Evolutionary conservation across 2,797 vertebrate genomes (phyloP), one percentile per base, ranked within the genome.

Genomic region (Characodon lateralis): DNA sequence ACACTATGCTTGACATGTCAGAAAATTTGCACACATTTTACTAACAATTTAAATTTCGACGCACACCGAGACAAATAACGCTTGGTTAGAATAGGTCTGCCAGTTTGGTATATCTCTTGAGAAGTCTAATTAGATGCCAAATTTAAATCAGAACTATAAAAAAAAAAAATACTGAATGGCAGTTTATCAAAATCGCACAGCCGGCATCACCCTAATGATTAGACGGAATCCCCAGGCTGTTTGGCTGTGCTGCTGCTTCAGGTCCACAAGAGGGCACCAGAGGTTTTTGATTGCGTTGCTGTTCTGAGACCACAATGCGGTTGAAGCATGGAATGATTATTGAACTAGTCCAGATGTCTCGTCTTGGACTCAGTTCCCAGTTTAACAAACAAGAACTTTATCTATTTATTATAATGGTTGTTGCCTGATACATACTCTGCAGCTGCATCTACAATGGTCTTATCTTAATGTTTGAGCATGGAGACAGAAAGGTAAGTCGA

Each of bases 231-330:
- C 69, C 69, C 20, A 6, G 35, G 16, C 65, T 50, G 31, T 63
- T 69, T 0, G 76, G 77, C 10, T 88, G 90, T 53, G 85, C 61
- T 88, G 58, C 75, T 74, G 39, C 31, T 28, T 76, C 14, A 22
- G 0, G 43, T 79, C 91, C 93, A 93, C 91, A 75, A 89, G 93
- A 91, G 92, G 90, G n/a, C 92, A 84, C 74, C 80, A 41, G 74
- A 85, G 82, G 31, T 70, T 74, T 41, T n/a, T 68, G 70, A 24
- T 48, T 76, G 26, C 13, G 59, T 72, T 72, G 66, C 8, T 53
- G 0, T 55, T 59, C 43, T 39, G 18, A 41, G 58, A 61, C 13
- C n/a, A 55, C 24, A 16, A 8, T 55, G 53, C 5, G 26, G 24
- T 39, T 41, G 13, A 31, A 26, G 28, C 48, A 26, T 65, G 6